Evolutionary conservation across 2,797 vertebrate species (phyloP).

Genomic region (Meriones psammophilus): DNA sequence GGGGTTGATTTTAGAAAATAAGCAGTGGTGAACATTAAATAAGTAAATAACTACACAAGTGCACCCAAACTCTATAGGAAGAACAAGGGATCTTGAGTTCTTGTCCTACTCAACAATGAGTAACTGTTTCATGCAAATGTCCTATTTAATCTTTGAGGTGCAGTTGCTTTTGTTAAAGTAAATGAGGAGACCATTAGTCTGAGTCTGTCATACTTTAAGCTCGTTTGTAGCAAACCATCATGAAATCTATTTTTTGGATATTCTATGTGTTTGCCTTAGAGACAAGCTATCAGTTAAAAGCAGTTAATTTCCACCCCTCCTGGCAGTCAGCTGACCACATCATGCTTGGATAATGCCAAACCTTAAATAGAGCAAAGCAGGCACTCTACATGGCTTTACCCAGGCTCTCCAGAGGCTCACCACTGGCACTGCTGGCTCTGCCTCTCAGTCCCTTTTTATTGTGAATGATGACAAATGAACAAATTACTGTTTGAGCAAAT

Average conservation of each 20-base stretch:
- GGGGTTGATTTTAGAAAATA: background rate
- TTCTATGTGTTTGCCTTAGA: background rate
- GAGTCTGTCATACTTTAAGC: background rate
- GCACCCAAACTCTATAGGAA: background rate
- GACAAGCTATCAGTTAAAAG: background rate
- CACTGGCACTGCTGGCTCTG: background rate
- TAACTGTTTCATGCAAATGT: background rate
- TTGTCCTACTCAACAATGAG: background rate
- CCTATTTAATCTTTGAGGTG: background rate
- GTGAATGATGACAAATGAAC: background rate
- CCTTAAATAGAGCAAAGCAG: rapidly evolving
- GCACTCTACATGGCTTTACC: background rate
- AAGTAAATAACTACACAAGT: background rate
- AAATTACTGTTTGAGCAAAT: background rate
- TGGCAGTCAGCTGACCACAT: background rate
- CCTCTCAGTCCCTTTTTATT: background rate
- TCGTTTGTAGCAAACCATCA: background rate
- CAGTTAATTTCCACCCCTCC: background rate
- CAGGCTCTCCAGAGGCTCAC: background rate
- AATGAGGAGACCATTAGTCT: background rate
- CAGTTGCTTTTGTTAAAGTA: background rate
- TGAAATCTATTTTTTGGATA: background rate
- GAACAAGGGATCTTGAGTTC: background rate
- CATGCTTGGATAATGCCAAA: too few relatives aligned
- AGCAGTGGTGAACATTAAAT: background rate